Evolutionary conservation across 1,140 invertebrate species (phyloP).

Genomic region (Limonius californicus): DNA sequence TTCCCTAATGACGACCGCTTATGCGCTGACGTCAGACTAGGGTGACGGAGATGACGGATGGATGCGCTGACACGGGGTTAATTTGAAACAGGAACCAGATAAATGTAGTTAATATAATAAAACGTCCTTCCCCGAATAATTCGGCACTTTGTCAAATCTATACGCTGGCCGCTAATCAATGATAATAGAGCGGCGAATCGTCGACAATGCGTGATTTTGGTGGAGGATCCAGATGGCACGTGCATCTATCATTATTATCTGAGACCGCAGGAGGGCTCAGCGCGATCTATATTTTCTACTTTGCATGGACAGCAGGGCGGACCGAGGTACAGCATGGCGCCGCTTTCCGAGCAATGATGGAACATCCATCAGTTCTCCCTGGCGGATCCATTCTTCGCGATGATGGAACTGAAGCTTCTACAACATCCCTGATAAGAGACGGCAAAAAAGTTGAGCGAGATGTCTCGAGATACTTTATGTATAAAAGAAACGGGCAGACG

Average conservation of each 20-base stretch:
- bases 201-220: background rate
- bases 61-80: slow-evolving; percentile 38
- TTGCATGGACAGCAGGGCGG: slow-evolving; percentile 24
- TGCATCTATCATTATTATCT: slow-evolving; percentile 35
- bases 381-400: slow-evolving; percentile 30
- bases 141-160: slow-evolving; percentile 35
- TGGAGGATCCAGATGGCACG: slow-evolving; percentile 22
- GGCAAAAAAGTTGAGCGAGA: slow-evolving; percentile 39
- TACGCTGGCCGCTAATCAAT: slow-evolving; percentile 6
- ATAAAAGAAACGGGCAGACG: slow-evolving; percentile 43
- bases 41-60: slow-evolving; percentile 31
- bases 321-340: background rate
- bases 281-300: slow-evolving; percentile 28
- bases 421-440: slow-evolving; percentile 45
- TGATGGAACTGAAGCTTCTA: slow-evolving; percentile 45
- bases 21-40: slow-evolving; percentile 18
- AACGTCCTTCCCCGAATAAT: slow-evolving; percentile 33
- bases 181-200: background rate
- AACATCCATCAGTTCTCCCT: slow-evolving; percentile 42
- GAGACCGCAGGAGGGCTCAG: slow-evolving; percentile 18
- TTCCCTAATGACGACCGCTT: slow-evolving; percentile 28
- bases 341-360: slow-evolving; percentile 26
- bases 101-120: slow-evolving; percentile 40
- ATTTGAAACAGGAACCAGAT: slow-evolving; percentile 39
- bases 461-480: slow-evolving; percentile 44